Evolutionary conservation across 2,888 invertebrate species (phyloP), one percentile per base, ranked within the genome.

Genomic region (Diloba caeruleocephala): DNA sequence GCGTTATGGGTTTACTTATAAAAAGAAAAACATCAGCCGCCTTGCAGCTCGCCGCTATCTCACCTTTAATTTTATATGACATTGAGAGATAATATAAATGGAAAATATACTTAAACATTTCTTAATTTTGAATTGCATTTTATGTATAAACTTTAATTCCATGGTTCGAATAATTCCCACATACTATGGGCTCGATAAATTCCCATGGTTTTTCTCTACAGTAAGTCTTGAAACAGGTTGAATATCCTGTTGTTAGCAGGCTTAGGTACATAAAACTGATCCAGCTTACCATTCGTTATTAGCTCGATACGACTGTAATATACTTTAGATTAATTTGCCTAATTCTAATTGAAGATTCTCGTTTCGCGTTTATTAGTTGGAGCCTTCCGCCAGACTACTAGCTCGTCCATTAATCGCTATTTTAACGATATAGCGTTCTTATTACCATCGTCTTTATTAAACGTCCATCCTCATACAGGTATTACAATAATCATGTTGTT

Each of bases 61-160:
- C 29, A 28, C 19, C 42, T 73, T 73, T 71, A 69, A 69, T 69
- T 70, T 72, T 59, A 73, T 71, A 69, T 62, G 70, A 65, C 62
- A 36, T 45, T 36, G 7, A 62, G 25, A 70, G 70, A 71, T 71
- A 72, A 69, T 33, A 15, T 48, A 44, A 72, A 49, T 52, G 73
- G 61, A 45, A 58, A 46, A 69, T 65, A 41, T 19, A 25, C 51
- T 54, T 53, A 17, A 67, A 51, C 36, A 58, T 43, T 54, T 43
- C 54, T 67, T 60, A 62, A 67, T 69, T 67, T 59, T 43, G 14
- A 53, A 36, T n/a, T 37, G n/a, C 28, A 21, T 43, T 55, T 29
- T 45, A 36, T 34, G 1, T 44, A 17, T 64, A 28, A 37, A 41
- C 9, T 28, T 39, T 26, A 23, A 41, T 39, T 33, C 37, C 15